These are phyloP conservation scores for Euplexia lucipara DNA, from an alignment of 2,888 invertebrate genomes.

Conservation along the genomic window DNA sequence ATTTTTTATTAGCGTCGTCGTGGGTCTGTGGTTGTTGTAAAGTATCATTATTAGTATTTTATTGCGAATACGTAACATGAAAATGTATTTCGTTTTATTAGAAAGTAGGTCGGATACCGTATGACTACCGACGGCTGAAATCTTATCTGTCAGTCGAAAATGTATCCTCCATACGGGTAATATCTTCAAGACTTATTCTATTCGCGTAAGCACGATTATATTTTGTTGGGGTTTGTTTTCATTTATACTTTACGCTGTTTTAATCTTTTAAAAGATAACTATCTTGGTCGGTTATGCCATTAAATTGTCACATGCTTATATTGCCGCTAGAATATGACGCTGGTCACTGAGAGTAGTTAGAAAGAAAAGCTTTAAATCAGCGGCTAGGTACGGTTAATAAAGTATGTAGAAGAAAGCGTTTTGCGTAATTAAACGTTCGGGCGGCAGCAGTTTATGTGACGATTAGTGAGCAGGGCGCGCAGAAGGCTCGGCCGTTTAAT, in stretches of 20 bases:
- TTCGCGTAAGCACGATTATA: slow-evolving; percentile 4
- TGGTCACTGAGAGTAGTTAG: too few species aligned
- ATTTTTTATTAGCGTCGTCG: slow-evolving; percentile 61
- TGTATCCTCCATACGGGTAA: slow-evolving; percentile 26
- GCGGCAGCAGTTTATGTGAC: slow-evolving; percentile 88
- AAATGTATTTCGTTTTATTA: slow-evolving; percentile 58
- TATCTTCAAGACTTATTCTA: slow-evolving; percentile 28
- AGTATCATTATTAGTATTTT: slow-evolving; percentile 66
- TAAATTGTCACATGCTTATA: not conserved
- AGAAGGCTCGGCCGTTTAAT: slow-evolving; percentile 91
- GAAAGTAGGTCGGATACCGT: slow-evolving; percentile 59
- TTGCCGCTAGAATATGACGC: not conserved
- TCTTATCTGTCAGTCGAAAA: slow-evolving; percentile 48
- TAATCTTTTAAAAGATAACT: not conserved
- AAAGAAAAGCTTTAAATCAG: slow-evolving; percentile 34
- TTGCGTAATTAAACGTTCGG: slow-evolving; percentile 88
- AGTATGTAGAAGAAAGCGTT: slow-evolving; percentile 79
- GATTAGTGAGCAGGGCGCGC: slow-evolving; percentile 89
- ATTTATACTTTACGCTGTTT: not conserved
- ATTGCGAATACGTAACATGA: slow-evolving; percentile 56
- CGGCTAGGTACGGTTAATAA: slow-evolving; percentile 58
- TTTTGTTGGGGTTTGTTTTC: not conserved
- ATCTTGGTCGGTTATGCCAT: not conserved
- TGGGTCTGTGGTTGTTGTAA: slow-evolving; percentile 62
- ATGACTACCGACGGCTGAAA: slow-evolving; percentile 48